A percentile compares a stretch with the other conserved stretches of the same genome.
Evolutionary conservation across 2,888 invertebrate genomes (phyloP).

Genomic region (Megaustenia siamemsis): DNA sequence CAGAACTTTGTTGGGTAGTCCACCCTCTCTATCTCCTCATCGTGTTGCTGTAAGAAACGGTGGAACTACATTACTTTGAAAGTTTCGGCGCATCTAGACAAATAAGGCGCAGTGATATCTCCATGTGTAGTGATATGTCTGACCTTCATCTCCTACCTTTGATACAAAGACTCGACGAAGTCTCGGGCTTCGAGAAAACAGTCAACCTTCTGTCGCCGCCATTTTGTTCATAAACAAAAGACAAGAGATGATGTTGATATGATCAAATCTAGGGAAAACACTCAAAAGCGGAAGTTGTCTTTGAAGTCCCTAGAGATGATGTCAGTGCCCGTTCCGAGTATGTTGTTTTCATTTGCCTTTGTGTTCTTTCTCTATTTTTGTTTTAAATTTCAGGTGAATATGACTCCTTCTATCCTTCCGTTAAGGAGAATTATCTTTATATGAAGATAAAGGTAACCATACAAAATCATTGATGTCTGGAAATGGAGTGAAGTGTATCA

Average conservation of each 20-base stretch:
- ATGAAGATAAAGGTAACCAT: too few relatives aligned
- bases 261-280: neutral
- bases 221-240: constrained; percentile 7
- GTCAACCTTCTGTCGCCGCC: neutral
- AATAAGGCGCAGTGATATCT: neutral
- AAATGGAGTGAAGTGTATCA: too few relatives aligned
- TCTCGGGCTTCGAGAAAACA: neutral
- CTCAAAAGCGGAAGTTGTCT: neutral
- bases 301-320: too few relatives aligned
- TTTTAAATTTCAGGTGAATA: too few relatives aligned
- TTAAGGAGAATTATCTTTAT: too few relatives aligned
- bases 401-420: too few relatives aligned
- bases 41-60: neutral
- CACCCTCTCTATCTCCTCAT: too few relatives aligned
- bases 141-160: constrained; percentile 39
- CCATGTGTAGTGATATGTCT: neutral
- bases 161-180: constrained; percentile 26
- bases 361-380: too few relatives aligned
- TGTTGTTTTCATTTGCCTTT: neutral
- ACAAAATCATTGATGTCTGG: too few relatives aligned
- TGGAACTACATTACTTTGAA: constrained; percentile 22
- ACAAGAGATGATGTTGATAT: neutral
- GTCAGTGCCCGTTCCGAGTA: neutral
- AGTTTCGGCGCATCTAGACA: constrained; percentile 19
- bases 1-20: too few relatives aligned